A percentile compares a stretch with the other conserved stretches of the same genome.
phyloP scores from a whole-genome alignment of 2,797 vertebrate genomes.

The Ficedula albicollis region DNA sequence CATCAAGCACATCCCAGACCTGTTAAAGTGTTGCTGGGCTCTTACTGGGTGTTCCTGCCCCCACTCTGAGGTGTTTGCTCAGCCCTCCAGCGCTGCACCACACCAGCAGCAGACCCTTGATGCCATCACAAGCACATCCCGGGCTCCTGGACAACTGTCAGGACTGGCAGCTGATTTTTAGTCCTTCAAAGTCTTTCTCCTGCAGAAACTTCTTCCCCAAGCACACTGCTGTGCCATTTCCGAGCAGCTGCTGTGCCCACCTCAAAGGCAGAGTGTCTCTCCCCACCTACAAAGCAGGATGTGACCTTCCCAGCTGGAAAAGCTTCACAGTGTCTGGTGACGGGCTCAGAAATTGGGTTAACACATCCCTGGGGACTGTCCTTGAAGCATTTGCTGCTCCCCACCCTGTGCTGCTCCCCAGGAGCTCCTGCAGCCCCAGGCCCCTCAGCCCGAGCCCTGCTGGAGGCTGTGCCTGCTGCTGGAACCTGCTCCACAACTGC shows the following conservation, averaged over 20 bases:
- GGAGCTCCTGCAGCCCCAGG: not conserved
- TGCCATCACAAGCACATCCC: not conserved
- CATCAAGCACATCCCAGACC: fast-evolving
- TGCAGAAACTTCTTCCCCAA: not conserved
- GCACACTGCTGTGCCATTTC: not conserved
- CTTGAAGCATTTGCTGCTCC: slow-evolving; percentile 25
- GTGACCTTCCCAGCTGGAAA: slow-evolving; percentile 50
- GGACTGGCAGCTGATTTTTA: not conserved
- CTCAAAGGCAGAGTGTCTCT: slow-evolving; percentile 5
- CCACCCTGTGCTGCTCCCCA: not conserved
- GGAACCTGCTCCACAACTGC: slow-evolving; percentile 6
- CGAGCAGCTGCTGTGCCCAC: not conserved
- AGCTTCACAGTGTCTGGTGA: not conserved
- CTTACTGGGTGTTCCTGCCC: not conserved
- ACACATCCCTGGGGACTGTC: not conserved
- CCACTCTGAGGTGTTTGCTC: not conserved
- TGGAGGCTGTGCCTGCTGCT: not conserved
- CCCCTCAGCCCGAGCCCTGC: not conserved
- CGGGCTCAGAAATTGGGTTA: slow-evolving; percentile 33
- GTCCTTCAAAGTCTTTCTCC: not conserved
- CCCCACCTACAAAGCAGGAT: not conserved
- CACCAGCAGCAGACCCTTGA: not conserved
- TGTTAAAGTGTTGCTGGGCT: fast-evolving
- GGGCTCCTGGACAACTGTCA: not conserved
- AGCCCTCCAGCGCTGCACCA: not conserved